Base-by-base conservation (phyloP, 2,888 invertebrate species). In the Eugnorisma glareosa region DNA sequence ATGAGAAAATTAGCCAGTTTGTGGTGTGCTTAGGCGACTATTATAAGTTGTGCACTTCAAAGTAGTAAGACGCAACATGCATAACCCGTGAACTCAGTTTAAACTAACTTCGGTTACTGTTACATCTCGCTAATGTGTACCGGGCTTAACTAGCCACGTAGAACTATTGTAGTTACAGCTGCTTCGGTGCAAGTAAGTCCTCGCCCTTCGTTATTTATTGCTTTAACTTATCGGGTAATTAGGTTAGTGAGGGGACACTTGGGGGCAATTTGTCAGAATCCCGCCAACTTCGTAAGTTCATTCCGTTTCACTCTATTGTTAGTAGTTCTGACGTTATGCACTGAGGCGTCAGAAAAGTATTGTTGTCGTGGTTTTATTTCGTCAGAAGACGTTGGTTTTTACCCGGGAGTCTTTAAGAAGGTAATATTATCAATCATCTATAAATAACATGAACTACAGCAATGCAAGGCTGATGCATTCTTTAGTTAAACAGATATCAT, bases 221-320 rank as follows among this genome's bases (percentile, higher is more conserved):
- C 92, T 90, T 87, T 88, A 92, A 94, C 92, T 94, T 93, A 93
- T 93, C 91, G 87, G 85, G 92, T 95, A 94, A 95, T 95, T 94
- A 93, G 92, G 93, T 95, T 95, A 93, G 91, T 88, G 89, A 86
- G 88, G 89, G 90, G 93, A 91, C 93, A 92, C 93, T 93, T 89
- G 93, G 94, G 94, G 91, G 90, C 91, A 93, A 94, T 95, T 95
- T 94, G 92, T 94, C 93, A 93, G 91, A 92, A 92, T 92, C 91
- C 89, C 87, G 86, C 84, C 80, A 90, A 91, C 89, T 88, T 81
- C 59, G 79, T 79, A 86, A 86, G 89, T 91, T 89, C 88, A 87
- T 90, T 91, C 79, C 84, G 88, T 85, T 90, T 81, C 85, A 86
- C 88, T 90, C 90, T 87, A 89, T 90, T 89, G 89, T 80, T 67